phyloP scores from a whole-genome alignment of 2,888 invertebrate species.

The Torymus aiolomorphi region DNA sequence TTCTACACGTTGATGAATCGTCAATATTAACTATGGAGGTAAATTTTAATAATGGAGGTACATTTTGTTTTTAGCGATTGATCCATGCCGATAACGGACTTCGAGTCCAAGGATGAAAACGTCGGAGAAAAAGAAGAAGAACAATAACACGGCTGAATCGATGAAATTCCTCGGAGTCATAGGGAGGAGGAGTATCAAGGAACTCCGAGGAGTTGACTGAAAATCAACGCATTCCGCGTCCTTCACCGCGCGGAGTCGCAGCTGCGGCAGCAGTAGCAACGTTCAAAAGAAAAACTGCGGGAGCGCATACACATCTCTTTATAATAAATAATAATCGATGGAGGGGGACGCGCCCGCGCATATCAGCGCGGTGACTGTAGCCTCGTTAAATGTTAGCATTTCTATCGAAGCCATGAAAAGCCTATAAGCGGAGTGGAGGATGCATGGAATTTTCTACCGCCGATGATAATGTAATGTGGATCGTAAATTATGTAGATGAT shows the following conservation, averaged over 20 bases:
- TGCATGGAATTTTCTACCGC: conserved; percentile 43
- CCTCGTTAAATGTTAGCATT: conserved; percentile 54
- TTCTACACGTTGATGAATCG: no score
- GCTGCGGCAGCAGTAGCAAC: conserved; percentile 7
- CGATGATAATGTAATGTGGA: conserved; percentile 31
- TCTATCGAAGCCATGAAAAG: conserved; percentile 55
- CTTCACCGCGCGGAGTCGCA: conserved; percentile 19
- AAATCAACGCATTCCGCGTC: conserved; percentile 52
- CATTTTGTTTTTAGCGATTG: conserved; percentile 67
- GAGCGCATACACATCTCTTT: conserved; percentile 46
- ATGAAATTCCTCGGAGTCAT: conserved; percentile 36
- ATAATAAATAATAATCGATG: conserved; percentile 42
- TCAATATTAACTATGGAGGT: no score
- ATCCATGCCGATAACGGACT: conserved; percentile 69
- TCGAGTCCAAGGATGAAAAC: conserved; percentile 66
- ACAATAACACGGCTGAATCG: conserved; percentile 47
- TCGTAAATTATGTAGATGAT: conserved; percentile 21
- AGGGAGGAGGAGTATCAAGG: conserved; percentile 32
- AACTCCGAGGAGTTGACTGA: conserved; percentile 56
- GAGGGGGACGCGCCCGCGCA: not conserved
- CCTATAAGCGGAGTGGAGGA: conserved; percentile 51
- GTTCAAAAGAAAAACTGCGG: conserved; percentile 44
- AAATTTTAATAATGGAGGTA: no score
- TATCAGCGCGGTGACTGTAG: conserved; percentile 19
- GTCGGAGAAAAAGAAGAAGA: conserved; percentile 55